Base-by-base conservation (phyloP, 1,140 invertebrate genomes). In the Diorhabda elongata region DNA sequence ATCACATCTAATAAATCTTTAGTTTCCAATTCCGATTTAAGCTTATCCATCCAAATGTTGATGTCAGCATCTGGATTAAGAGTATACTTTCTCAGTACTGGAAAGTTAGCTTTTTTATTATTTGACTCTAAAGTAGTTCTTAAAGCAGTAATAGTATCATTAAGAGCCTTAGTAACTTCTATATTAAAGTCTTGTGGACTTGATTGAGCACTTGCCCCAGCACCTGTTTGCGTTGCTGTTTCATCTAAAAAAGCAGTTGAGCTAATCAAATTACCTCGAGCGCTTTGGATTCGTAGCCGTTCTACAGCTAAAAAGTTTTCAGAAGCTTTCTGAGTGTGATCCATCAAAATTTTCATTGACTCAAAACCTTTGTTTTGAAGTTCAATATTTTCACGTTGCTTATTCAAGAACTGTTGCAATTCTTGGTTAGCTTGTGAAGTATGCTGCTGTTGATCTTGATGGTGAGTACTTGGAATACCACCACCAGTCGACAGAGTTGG, bases 251-350 rank as follows among this genome's bases (percentile, higher is more conserved):
- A 56, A 1, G 52, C 6, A n/a, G 52, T 56, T 7, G 52, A 56
- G 52, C n/a, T 56, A 7, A 56, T 6, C 52, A 56, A 7, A 56
- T 56, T n/a, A 7, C 52, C 52, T n/a, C 52, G 6, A n/a, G n/a
- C 52, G 6, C 52, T 56, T 56, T 56, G 52, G 6, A 56, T 56
- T 56, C 52, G 52, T 7, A 56, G 52, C 2, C 52, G 52, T 56
- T 56, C 52, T n/a, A 56, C n/a, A 56, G 52, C 52, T n/a, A 56
- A 56, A n/a, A 56, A 56, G n/a, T 56, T 56, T 56, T 56, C 52
- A 7, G 52, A 56, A 7, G 52, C n/a, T n/a, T 56, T 56, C 52
- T 56, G 52, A n/a, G 2, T 56, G 52, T 56, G 52, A n/a, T 56
- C n/a, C 52, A 56, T 56, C 52, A 56, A 6, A 56, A 56, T 2